A percentile compares a stretch with the other conserved stretches of the same genome.
Conservation (phyloP, 1,140 invertebrate species). For the Drosophila suzukii region DNA sequence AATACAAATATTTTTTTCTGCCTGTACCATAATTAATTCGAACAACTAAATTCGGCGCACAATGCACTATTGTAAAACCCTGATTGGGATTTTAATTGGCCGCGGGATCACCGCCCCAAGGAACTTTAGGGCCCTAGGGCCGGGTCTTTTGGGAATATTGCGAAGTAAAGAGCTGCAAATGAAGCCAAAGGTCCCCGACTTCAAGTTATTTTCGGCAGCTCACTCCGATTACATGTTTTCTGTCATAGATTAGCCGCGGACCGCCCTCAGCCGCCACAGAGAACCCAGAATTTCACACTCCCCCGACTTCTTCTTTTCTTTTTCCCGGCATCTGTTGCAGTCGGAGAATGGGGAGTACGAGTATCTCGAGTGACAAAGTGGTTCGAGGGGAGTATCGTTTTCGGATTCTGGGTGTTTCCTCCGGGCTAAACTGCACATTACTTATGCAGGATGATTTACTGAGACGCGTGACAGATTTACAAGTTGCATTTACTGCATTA, state of each 20-base stretch:
- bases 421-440: conserved; percentile 71
- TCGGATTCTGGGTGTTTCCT: conserved; percentile 28
- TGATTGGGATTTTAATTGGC: conserved; percentile 69
- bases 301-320: conserved; percentile 5
- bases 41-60: conserved; percentile 46
- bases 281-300: conserved; percentile 75
- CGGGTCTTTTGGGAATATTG: conserved; percentile 60
- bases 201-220: conserved; percentile 55
- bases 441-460: conserved; percentile 78
- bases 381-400: conserved; percentile 25
- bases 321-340: conserved; percentile 70
- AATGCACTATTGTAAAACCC: conserved; percentile 40
- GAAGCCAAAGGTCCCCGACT: conserved; percentile 51
- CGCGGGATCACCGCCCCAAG: conserved; percentile 62
- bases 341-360: conserved; percentile 20
- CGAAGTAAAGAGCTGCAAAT: conserved; percentile 57
- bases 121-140: conserved; percentile 36
- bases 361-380: conserved; percentile 56
- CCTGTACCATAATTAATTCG: conserved; percentile 68
- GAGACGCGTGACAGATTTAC: conserved; percentile 81
- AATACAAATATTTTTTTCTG: neutral
- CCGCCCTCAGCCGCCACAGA: conserved; percentile 50
- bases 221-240: conserved; percentile 78
- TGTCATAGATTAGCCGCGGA: conserved; percentile 76
- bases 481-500: conserved; percentile 78